Evolutionary conservation across 1,140 invertebrate genomes (phyloP).

Genomic region (Zophobas atratus): DNA sequence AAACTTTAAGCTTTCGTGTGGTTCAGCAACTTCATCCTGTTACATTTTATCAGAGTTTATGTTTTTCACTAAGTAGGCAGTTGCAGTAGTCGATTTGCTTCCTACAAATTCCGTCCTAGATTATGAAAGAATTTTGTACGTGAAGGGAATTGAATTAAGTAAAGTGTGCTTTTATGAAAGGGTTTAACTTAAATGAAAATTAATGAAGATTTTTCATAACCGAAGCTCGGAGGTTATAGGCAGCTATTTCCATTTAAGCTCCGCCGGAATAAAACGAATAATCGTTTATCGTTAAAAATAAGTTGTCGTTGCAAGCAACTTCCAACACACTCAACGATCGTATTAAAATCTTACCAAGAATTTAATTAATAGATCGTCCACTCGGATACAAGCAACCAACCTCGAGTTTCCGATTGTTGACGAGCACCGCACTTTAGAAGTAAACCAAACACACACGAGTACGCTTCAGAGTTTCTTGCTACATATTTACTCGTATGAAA

Average conservation of each 20-base stretch:
- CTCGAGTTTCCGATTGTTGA: conserved; percentile 15
- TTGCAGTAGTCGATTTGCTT: conserved; percentile 30
- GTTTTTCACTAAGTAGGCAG: conserved; percentile 34
- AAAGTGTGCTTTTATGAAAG: conserved; percentile 29
- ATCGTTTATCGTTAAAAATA: conserved; percentile 31
- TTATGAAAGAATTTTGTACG: conserved; percentile 34
- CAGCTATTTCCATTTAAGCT: conserved; percentile 42
- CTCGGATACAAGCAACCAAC: too few species aligned
- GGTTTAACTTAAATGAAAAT: conserved; percentile 44
- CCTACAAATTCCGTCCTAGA: not conserved
- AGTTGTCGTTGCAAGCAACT: conserved; percentile 38
- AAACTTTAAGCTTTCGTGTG: conserved; percentile 46
- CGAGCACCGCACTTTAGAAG: conserved; percentile 18
- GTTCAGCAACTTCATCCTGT: conserved; percentile 42
- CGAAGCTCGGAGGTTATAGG: conserved; percentile 35
- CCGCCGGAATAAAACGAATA: conserved; percentile 32
- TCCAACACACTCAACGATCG: conserved; percentile 21
- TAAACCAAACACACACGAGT: conserved; percentile 33
- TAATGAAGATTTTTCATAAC: conserved; percentile 41
- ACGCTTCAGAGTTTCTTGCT: conserved; percentile 23
- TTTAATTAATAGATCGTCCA: conserved; percentile 36
- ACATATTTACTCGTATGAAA: conserved; percentile 27
- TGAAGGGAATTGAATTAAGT: conserved; percentile 39
- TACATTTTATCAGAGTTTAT: conserved; percentile 44
- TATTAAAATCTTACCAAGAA: conserved; percentile 23